Percentiles rank a stretch among this genome's conserved stretches.
These are phyloP conservation scores for Anthrax anthrax DNA, from an alignment of 2,888 invertebrate genomes.

Conservation along the genomic window DNA sequence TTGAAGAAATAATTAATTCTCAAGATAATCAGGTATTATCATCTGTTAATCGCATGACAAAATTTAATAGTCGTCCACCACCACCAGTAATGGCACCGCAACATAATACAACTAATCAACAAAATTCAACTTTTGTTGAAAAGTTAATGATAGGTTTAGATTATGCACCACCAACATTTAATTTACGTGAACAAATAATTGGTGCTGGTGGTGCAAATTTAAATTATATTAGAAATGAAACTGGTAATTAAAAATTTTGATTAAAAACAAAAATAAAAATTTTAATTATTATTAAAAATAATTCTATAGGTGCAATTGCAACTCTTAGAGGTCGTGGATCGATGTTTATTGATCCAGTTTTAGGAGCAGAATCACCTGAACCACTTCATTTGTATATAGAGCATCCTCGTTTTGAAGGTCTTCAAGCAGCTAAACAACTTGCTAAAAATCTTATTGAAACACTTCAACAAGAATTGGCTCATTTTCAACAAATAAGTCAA, in stretches of 20 bases:
- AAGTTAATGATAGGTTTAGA: slow-evolving; percentile 66
- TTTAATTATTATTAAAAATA: neutral
- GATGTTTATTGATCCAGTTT: slow-evolving; percentile 40
- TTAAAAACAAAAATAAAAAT: neutral
- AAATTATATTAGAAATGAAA: slow-evolving; percentile 63
- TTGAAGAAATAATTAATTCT: slow-evolving; percentile 18
- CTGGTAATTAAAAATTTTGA: slow-evolving; percentile 29
- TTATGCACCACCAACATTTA: slow-evolving; percentile 59
- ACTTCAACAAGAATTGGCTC: slow-evolving; percentile 43
- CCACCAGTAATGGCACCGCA: slow-evolving; percentile 10
- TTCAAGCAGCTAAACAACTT: slow-evolving; percentile 45
- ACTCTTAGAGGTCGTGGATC: slow-evolving; percentile 56
- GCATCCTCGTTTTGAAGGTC: slow-evolving; percentile 52
- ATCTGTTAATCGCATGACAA: slow-evolving; percentile 7
- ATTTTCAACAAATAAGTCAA: slow-evolving; percentile 18
- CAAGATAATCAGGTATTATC: slow-evolving; percentile 7
- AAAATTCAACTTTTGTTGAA: slow-evolving; percentile 33
- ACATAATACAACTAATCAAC: slow-evolving; percentile 8
- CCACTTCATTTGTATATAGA: slow-evolving; percentile 63
- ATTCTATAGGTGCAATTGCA: slow-evolving; percentile 43
- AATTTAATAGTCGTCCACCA: slow-evolving; percentile 10
- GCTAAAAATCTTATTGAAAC: slow-evolving; percentile 68
- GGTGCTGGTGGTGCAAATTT: slow-evolving; percentile 58
- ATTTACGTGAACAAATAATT: slow-evolving; percentile 57
- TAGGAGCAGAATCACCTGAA: slow-evolving; percentile 48